Conservation (phyloP, 2,113 vertebrate species). For the Dicerorhinus sumatrensis region DNA sequence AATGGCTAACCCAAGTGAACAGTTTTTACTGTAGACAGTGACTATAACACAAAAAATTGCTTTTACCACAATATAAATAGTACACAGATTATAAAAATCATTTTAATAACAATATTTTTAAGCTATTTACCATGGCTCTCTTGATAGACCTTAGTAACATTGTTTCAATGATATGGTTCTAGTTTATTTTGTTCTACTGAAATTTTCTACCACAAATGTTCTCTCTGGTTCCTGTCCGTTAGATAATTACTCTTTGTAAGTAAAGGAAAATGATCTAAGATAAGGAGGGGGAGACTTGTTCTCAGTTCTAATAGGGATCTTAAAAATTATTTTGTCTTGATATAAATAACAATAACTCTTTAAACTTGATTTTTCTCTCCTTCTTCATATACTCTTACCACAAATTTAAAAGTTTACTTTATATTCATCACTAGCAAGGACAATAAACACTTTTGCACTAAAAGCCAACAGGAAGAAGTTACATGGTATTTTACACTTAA, state of each 20-base stretch:
- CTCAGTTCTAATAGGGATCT: neutral
- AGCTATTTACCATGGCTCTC: neutral
- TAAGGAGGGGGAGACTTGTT: neutral
- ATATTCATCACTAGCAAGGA: neutral
- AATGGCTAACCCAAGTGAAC: neutral
- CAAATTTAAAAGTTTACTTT: slow-evolving; percentile 20
- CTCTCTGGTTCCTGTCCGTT: neutral
- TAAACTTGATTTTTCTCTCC: slow-evolving; percentile 15
- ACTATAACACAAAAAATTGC: slow-evolving; percentile 34
- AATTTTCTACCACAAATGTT: neutral
- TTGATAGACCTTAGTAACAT: neutral
- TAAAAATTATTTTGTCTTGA: slow-evolving; percentile 28
- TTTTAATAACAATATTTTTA: slow-evolving; percentile 19
- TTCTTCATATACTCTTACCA: slow-evolving; percentile 4
- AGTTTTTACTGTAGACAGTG: slow-evolving; percentile 36
- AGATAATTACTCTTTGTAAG: neutral
- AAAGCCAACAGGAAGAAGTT: neutral
- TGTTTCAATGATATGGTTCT: slow-evolving; percentile 18
- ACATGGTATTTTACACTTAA: neutral
- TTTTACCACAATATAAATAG: slow-evolving; percentile 12
- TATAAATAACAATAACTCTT: slow-evolving; percentile 15
- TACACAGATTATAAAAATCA: slow-evolving; percentile 5
- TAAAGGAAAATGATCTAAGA: neutral
- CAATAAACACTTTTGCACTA: neutral
- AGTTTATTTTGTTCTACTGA: neutral